Conservation (phyloP, 2,888 invertebrate genomes). For the Cecidostiba fungosa region DNA sequence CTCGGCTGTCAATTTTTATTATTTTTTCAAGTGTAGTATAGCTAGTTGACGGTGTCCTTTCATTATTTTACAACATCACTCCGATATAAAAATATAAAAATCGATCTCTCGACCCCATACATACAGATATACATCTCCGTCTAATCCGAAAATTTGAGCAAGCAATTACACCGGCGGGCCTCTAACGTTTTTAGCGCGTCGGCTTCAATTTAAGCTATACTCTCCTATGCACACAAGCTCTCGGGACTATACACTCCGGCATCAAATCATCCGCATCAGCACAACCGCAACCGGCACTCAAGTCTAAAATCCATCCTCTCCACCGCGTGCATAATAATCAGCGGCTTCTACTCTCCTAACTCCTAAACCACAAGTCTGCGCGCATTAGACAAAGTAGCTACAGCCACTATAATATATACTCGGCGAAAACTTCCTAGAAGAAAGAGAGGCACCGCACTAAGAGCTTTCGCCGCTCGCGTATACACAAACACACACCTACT, state of each 20-base stretch:
- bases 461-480: not conserved
- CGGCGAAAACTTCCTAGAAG: conserved; percentile 1
- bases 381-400: conserved; percentile 2
- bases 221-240: not conserved
- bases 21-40: not conserved
- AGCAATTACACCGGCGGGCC: not conserved
- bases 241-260: not conserved
- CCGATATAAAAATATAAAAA: not conserved
- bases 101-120: too few relatives aligned
- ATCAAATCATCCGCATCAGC: not conserved
- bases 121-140: too few relatives aligned
- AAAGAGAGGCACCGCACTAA: not conserved
- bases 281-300: not conserved
- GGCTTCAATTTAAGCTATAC: not conserved
- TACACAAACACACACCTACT: not conserved
- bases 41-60: not conserved
- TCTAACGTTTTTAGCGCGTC: not conserved
- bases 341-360: not conserved
- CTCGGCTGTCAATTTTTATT: not conserved
- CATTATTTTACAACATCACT: not conserved
- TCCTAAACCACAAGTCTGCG: not conserved
- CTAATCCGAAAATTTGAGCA: not conserved
- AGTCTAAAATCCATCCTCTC: not conserved
- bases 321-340: conserved; percentile 1
- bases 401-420: not conserved